These are phyloP conservation scores for Malachius bipustulatus DNA, from an alignment of 2,888 invertebrate species.

Conservation along the genomic window DNA sequence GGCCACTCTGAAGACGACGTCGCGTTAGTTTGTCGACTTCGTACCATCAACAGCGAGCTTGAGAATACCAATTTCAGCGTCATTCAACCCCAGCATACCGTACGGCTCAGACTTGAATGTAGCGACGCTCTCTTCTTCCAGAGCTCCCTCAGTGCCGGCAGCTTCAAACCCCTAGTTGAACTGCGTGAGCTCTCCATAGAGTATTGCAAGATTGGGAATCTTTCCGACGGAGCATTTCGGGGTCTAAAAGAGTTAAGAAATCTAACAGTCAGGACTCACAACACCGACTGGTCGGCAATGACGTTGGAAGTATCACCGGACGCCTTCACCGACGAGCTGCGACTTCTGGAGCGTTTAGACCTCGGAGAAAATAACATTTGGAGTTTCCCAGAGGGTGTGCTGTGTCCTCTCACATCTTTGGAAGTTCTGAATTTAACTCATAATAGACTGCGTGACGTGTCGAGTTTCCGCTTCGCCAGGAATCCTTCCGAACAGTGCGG, in stretches of 20 bases:
- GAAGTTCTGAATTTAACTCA: slow-evolving; percentile 68
- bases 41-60: slow-evolving; percentile 70
- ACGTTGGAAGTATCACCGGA: slow-evolving; percentile 62
- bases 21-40: slow-evolving; percentile 58
- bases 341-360: slow-evolving; percentile 60
- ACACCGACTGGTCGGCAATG: slow-evolving; percentile 75
- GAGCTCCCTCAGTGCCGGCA: slow-evolving; percentile 64
- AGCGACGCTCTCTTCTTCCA: slow-evolving; percentile 71
- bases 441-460: slow-evolving; percentile 64
- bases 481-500: slow-evolving; percentile 56
- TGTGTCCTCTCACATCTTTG: slow-evolving; percentile 63
- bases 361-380: slow-evolving; percentile 72
- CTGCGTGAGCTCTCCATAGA: slow-evolving; percentile 67
- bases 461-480: slow-evolving; percentile 56
- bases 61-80: slow-evolving; percentile 75
- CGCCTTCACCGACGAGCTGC: slow-evolving; percentile 62
- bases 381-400: slow-evolving; percentile 61
- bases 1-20: slow-evolving; percentile 53
- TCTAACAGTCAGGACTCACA: slow-evolving; percentile 70
- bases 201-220: slow-evolving; percentile 71
- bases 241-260: slow-evolving; percentile 67
- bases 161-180: slow-evolving; percentile 63
- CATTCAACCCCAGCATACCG: slow-evolving; percentile 71
- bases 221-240: slow-evolving; percentile 71
- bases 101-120: slow-evolving; percentile 63